Base-by-base conservation (phyloP, 1,140 invertebrate species). In the Ceratosolen solmsi region DNA sequence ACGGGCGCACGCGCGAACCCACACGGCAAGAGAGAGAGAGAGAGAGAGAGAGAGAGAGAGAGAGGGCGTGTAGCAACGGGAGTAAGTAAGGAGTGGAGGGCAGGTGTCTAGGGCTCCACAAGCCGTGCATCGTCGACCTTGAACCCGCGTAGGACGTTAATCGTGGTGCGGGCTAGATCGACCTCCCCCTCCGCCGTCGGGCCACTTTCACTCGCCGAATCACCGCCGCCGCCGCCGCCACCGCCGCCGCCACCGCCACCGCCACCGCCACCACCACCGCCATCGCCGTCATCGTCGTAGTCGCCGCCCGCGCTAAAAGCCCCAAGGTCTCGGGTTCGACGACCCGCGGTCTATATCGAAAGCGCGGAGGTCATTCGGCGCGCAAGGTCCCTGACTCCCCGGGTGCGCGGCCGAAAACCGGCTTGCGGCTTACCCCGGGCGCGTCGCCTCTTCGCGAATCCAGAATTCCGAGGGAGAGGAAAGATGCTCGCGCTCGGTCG, bases 321-420 rank as follows among this genome's bases (percentile, higher is more conserved):
- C 70, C n/a, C 70, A 25, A 51, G 41, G 38, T 49, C 25, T 27
- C 4, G 25, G n/a, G 70, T 25, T 72, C 41, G 70, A 30, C 36
- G 68, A 70, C 68, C 68, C 22, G 5, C 9, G 68, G 36, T 70
- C 68, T 70, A 70, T 70, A 65, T 38, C 63, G 63, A 68, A 68
- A 68, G 22, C 33, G 63, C 63, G 36, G 36, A 68, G 63, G 36
- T 68, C 63, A 68, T 68, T n/a, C 63, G 63, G 36, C 20, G 20
- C 17, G 17, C 41, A 30, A 46, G 70, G 41, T 72, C 70, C 8
- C 41, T 72, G 38, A 51, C 38, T 49, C 11, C 38, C 68, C 36
- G 22, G 38, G 38, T 51, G 70, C 70, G 38, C 30, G 25, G 46
- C 70, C 11, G 27, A 73, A 73, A 73, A 73, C 49, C 71, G 71